Conservation (phyloP, 2,113 vertebrate genomes). For the Synodontis membranacea region DNA sequence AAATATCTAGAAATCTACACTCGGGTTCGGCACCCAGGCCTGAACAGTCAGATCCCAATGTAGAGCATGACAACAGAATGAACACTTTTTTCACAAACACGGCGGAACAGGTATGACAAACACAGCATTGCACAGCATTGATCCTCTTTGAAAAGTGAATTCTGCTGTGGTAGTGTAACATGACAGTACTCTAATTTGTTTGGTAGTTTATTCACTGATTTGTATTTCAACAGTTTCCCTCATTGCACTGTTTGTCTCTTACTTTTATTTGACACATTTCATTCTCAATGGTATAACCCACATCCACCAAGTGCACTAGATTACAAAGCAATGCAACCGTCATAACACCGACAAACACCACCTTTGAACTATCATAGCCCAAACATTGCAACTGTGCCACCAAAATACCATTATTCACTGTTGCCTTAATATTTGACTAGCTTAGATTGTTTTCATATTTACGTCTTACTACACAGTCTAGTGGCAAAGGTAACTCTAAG, state of each 20-base stretch:
- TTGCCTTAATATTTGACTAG: neutral
- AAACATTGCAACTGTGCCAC: neutral
- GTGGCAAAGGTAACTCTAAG: neutral
- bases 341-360: neutral
- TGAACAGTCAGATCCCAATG: slow-evolving; percentile 6
- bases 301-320: neutral
- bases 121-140: neutral
- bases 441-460: slow-evolving; percentile 10
- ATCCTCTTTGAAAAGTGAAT: neutral
- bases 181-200: neutral
- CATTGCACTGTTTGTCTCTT: neutral
- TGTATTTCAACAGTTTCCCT: neutral
- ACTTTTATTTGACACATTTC: neutral
- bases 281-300: neutral
- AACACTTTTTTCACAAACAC: slow-evolving; percentile 46
- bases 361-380: neutral
- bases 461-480: slow-evolving; percentile 5
- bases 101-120: slow-evolving; percentile 33
- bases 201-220: neutral
- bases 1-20: neutral
- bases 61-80: slow-evolving; percentile 43
- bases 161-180: neutral
- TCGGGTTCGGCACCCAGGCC: neutral
- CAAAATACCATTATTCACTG: neutral
- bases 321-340: neutral